Evolutionary conservation across 2,888 invertebrate species (phyloP), one percentile per base, ranked within the genome.

Genomic region (Nephrocerus scutellatus): DNA sequence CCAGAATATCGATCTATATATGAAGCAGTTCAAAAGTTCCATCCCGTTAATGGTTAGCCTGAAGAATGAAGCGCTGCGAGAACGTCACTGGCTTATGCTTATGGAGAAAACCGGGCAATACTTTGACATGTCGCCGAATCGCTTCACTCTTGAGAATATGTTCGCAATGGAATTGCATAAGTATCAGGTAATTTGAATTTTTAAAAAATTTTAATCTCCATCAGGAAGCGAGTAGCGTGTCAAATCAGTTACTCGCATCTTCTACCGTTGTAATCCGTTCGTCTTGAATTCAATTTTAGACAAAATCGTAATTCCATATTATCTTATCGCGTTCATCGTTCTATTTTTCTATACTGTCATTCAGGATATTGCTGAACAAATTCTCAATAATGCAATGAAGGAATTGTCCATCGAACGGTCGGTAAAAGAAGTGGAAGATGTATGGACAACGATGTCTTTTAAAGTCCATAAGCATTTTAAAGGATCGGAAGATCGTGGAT

Each of bases 81-180:
- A 88, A 51, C 74, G 92, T 9, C 93, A 95, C 68, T 95, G 93
- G 93, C 77, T 79, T 51, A 79, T 84, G 53, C 71, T 93, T 30
- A 92, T 93, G 92, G 70, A 70, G 3, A 87, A 86, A 66, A 93
- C 92, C 10, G 79, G 75, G 10, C 73, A 80, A 54, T 71, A 75
- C 45, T 92, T 92, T 61, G 90, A 92, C 56, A 90, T 92, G 83
- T 75, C 84, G 3, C 81, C 88, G 4, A 84, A 87, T 14, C 76
- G 83, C n/a, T 92, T 93, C 54, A 92, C 91, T 0, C 70, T 93
- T 43, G 87, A 88, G 43, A 89, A 91, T 59, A 85, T 93, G 80
- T 93, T 93, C 60, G 77, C 83, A 2, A 92, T 93, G 92, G 84
- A 93, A 56, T 68, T 92, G 43, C 86, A 89, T 54, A 78, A 82